Percentiles rank a stretch among this genome's conserved stretches.
phyloP scores from a whole-genome alignment of 2,113 vertebrate genomes.

The Actenoides hombroni region DNA sequence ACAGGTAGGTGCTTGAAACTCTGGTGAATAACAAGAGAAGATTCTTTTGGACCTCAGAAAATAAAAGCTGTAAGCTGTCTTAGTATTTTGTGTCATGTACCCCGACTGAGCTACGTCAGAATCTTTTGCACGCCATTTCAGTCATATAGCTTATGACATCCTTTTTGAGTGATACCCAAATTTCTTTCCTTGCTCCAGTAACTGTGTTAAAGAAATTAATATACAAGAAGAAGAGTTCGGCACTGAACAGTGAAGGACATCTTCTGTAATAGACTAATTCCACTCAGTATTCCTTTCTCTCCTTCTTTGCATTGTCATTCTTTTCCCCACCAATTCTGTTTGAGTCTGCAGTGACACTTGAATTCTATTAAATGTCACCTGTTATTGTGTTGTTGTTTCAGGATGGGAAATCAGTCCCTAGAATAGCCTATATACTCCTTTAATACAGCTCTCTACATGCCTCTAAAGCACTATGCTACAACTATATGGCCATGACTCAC shows the following conservation, averaged over 20 bases:
- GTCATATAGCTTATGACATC: background rate
- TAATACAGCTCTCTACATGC: background rate
- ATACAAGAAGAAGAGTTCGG: background rate
- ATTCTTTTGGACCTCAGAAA: background rate
- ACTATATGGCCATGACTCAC: background rate
- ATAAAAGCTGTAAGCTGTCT: background rate
- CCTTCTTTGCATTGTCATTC: background rate
- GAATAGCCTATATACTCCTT: background rate
- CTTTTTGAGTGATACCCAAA: background rate
- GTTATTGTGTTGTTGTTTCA: background rate
- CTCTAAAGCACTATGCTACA: background rate
- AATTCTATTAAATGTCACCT: background rate
- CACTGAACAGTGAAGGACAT: background rate
- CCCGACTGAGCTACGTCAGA: background rate
- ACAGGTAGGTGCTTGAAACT: background rate
- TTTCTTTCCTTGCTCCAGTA: background rate
- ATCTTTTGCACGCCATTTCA: background rate
- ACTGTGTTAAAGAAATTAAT: background rate
- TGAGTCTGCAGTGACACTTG: background rate
- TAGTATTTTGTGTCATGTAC: background rate
- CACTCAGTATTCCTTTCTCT: background rate
- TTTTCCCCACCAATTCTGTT: background rate
- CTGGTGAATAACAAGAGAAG: background rate
- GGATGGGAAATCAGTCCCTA: background rate
- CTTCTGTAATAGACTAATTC: background rate